Conservation (phyloP, 2,797 vertebrate genomes). For the Tapera naevia region DNA sequence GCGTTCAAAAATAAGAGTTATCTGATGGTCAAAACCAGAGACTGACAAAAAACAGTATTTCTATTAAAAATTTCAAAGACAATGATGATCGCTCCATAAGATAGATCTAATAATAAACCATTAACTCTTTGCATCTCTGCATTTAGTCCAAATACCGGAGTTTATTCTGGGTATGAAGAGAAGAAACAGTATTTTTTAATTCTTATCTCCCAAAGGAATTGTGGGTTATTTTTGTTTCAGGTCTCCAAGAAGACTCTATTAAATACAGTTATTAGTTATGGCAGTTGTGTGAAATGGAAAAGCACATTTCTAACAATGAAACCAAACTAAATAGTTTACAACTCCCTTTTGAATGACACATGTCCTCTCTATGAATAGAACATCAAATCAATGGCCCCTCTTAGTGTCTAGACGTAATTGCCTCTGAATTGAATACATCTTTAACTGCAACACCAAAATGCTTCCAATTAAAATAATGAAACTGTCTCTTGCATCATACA, state of each 20-base stretch:
- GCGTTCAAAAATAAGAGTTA: not conserved
- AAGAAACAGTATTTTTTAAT: not conserved
- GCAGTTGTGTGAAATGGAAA: not conserved
- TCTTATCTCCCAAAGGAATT: not conserved
- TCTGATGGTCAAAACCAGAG: not conserved
- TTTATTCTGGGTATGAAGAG: not conserved
- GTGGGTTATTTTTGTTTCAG: not conserved
- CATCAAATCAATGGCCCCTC: not conserved
- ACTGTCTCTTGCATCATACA: not conserved
- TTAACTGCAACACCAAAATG: constrained; percentile 13
- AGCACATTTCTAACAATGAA: not conserved
- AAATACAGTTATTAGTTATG: not conserved
- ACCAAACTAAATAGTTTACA: not conserved
- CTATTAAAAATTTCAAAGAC: not conserved
- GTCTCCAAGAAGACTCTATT: not conserved
- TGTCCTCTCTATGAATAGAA: not conserved
- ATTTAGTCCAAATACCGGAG: not conserved
- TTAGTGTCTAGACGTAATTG: not conserved
- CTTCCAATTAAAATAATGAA: not conserved
- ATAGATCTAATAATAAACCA: not conserved
- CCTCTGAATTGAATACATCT: not conserved
- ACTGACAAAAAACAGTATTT: not conserved
- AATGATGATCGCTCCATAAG: not conserved
- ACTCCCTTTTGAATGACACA: not conserved
- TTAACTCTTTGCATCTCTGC: not conserved